Base-by-base conservation (phyloP, 1,140 invertebrate genomes). In the Rhagoletis pomonella region DNA sequence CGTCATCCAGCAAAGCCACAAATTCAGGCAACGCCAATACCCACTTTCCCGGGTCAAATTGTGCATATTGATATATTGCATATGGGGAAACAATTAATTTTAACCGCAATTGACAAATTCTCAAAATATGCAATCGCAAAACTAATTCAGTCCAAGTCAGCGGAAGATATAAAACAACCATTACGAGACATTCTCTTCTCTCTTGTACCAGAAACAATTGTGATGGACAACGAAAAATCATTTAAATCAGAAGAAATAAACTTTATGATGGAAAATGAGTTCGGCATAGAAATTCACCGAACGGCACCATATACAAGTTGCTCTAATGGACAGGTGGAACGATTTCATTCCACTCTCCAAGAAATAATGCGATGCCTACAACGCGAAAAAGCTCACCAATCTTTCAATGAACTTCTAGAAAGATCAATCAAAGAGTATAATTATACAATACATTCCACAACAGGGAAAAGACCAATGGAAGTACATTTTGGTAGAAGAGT, bases 141-240 rank as follows among this genome's bases (percentile, higher is more conserved):
- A 69, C 60, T 77, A 5, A 86, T 89, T 29, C 87, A 87, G 19
- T 87, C 62, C 4, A 89, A 87, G 85, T 44, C 89, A 10, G 86
- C 47, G 3, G 65, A 88, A 58, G 87, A 90, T 50, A 85, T 89
- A 9, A 88, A 19, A 84, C 55, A 55, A 55, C 50, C 50, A 9
- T 9, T 88, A 14, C 39, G 65, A 3, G 73, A 88, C 4, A 69
- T 89, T 2, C 14, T 90, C 10, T 88, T 90, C 44, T 86, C 73
- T 17, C 89, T 81, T 19, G 88, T 89, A 19, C 89, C 89, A 1
- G 87, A 90, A 65, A 55, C 1, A 12, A 65, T 89, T 4, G 88
- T 90, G 3, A 88, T 89, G 42, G 88, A 90, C 19, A 89, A 90
- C 58, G 87, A 89, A 88, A 88, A 88, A 85, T 87, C 88, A 1